Evolutionary conservation across 2,113 vertebrate genomes (phyloP), one percentile per base, ranked within the genome.

Genomic region (Seriola aureovittata): DNA sequence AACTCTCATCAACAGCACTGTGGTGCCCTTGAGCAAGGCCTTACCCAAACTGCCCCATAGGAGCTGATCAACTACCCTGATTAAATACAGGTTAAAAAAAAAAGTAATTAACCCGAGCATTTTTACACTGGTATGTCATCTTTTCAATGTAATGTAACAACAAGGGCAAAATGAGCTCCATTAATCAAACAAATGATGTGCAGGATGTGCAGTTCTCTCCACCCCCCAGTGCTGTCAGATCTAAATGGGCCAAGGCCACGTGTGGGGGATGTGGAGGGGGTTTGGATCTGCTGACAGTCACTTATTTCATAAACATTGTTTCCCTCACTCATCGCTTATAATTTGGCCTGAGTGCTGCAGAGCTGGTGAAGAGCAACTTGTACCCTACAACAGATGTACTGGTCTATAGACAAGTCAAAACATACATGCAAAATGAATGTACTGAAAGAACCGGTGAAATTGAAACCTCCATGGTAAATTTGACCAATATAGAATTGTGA

Each of bases 301-400:
- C 44, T 40, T 29, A n/a, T 32, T 64, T 32, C 12, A 68, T 66
- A 81, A 81, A 77, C 67, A 79, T 77, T 14, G 48, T 38, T 81
- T 70, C 58, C 36, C 46, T 88, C 83, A 76, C 57, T 88, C 80
- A 32, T 78, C 38, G 17, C 77, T 42, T 46, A 40, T 57, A 82
- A 75, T 80, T 72, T 71, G 59, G 75, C 17, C 44, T 12, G 34
- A 69, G 44, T 38, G 46, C 65, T 67, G 68, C 32, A 76, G 58
- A 50, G 64, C 44, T 14, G n/a, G 55, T 58, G 62, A 38, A 44
- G 73, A 69, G 60, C 29, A 55, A 50, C 66, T 50, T 76, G 65
- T 38, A 8, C 40, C 23, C 40, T 6, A 11, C 19, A 75, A 16
- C 60, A 72, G 73, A 82, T 70, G 63, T 7, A 50, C 58, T 68